These are phyloP conservation scores for Leptinotarsa tumamoca DNA, from an alignment of 2,888 invertebrate species.

Conservation along the genomic window DNA sequence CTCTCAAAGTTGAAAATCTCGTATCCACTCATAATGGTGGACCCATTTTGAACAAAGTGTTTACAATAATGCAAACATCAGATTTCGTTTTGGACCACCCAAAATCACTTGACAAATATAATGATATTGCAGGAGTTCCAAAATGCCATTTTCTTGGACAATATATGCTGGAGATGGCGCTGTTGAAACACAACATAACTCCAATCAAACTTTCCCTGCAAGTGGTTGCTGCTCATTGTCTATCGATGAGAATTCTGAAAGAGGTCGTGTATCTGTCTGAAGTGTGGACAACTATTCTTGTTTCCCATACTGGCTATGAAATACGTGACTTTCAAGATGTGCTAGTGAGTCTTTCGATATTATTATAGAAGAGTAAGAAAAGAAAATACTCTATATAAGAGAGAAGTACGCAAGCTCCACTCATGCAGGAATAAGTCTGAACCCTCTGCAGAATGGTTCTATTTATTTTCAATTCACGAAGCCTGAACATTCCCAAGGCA, in stretches of 20 bases:
- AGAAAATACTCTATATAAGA: slow-evolving; percentile 51
- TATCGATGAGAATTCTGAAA: slow-evolving; percentile 73
- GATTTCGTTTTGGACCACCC: not conserved
- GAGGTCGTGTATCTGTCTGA: slow-evolving; percentile 64
- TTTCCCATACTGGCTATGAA: slow-evolving; percentile 81
- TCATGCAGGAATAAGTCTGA: no score
- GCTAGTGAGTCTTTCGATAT: slow-evolving; percentile 77
- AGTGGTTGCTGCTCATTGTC: slow-evolving; percentile 83
- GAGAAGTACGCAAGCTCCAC: no score
- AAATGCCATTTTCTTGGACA: slow-evolving; percentile 73
- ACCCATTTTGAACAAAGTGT: not conserved
- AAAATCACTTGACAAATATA: not conserved
- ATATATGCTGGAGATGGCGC: slow-evolving; percentile 88
- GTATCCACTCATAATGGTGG: not conserved
- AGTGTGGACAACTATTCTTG: slow-evolving; percentile 81
- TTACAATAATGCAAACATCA: not conserved
- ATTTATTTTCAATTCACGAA: no score
- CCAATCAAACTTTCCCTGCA: slow-evolving; percentile 85
- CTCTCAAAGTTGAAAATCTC: not conserved
- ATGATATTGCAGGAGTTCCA: not conserved
- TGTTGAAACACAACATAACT: slow-evolving; percentile 84
- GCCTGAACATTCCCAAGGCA: no score
- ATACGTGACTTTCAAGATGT: slow-evolving; percentile 77
- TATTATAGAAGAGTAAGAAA: slow-evolving; percentile 70
- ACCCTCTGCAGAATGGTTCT: no score